Conservation (phyloP, 1,140 invertebrate genomes). For the Drosophila pectinifera region DNA sequence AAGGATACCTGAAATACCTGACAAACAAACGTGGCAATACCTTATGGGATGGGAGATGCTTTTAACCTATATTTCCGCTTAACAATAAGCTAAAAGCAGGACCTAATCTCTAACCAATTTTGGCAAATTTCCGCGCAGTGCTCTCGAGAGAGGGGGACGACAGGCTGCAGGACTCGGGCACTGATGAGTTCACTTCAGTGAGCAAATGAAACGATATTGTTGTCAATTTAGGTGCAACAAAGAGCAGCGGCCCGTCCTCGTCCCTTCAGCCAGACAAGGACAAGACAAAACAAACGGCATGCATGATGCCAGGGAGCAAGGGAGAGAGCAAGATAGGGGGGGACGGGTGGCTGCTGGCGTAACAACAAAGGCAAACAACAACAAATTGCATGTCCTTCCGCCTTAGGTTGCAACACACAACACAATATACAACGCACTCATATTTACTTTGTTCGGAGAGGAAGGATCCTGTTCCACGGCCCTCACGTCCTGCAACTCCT, state of each 20-base stretch:
- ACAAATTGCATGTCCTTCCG: slow-evolving; percentile 82
- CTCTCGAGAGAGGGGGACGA: neutral
- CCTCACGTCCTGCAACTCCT: slow-evolving; percentile 9
- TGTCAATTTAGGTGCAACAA: slow-evolving; percentile 83
- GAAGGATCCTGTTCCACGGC: slow-evolving; percentile 30
- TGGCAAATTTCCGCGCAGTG: neutral
- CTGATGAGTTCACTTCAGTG: slow-evolving; percentile 83
- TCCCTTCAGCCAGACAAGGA: slow-evolving; percentile 42
- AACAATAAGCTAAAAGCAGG: neutral
- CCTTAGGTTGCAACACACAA: slow-evolving; percentile 70
- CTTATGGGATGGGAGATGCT: neutral
- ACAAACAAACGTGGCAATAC: no score
- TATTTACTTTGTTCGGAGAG: slow-evolving; percentile 67
- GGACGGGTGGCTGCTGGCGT: slow-evolving; percentile 3
- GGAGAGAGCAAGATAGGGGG: slow-evolving; percentile 1
- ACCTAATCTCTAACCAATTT: neutral
- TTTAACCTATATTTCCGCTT: neutral
- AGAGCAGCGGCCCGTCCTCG: slow-evolving; percentile 58
- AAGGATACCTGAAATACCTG: no score
- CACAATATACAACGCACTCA: slow-evolving; percentile 74
- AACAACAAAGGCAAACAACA: slow-evolving; percentile 76
- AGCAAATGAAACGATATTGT: slow-evolving; percentile 83
- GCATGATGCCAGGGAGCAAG: slow-evolving; percentile 43
- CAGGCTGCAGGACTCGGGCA: slow-evolving; percentile 52
- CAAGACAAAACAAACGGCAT: slow-evolving; percentile 80